A percentile compares a stretch with the other conserved stretches of the same genome.
Evolutionary conservation across 2,113 vertebrate genomes (phyloP).

Genomic region (Erinaceus europaeus): DNA sequence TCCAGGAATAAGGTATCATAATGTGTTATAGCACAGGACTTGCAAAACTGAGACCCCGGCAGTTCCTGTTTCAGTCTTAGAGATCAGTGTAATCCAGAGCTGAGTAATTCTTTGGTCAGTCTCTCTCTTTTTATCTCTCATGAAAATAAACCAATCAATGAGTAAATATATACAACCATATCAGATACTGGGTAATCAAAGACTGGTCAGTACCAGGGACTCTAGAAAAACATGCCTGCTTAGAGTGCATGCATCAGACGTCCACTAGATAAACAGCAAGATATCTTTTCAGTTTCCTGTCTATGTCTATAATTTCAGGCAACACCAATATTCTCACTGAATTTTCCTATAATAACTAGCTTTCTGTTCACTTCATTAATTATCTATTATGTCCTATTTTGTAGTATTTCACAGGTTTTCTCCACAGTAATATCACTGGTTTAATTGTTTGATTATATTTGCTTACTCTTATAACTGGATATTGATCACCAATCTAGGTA

Average conservation of each 20-base stretch:
- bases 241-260: not conserved
- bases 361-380: not conserved
- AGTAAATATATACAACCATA: too few species aligned
- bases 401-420: not conserved
- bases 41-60: too few species aligned
- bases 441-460: conserved; percentile 5
- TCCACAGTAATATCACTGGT: not conserved
- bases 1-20: not conserved
- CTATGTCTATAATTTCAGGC: not conserved
- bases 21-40: too few species aligned
- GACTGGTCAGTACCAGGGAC: too few species aligned
- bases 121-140: too few species aligned
- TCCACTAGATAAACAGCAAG: not conserved
- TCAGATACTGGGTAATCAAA: too few species aligned
- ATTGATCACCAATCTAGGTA: not conserved
- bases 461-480: not conserved
- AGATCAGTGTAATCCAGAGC: too few species aligned
- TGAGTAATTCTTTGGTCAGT: too few species aligned
- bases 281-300: not conserved
- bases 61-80: too few species aligned
- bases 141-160: too few species aligned
- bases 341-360: not conserved
- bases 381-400: not conserved
- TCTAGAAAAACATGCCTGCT: too few species aligned
- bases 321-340: not conserved